Evolutionary conservation across 2,888 invertebrate species (phyloP), one percentile per base, ranked within the genome.

Genomic region (Nyleta sp.): DNA sequence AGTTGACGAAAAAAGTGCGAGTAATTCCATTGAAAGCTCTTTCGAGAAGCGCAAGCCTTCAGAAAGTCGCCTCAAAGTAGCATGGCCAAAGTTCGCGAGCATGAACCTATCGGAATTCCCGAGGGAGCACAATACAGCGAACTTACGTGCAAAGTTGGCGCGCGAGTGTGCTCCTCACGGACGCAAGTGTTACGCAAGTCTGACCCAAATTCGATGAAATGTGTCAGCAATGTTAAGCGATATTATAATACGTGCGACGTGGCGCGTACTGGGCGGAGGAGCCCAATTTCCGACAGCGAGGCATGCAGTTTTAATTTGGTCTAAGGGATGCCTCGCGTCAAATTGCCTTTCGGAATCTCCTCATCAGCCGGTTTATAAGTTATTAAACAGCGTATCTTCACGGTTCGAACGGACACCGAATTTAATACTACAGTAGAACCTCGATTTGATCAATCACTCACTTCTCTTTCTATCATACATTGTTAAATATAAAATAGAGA

Each of bases 151-250:
- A 50, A 64, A 22, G 24, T 48, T 40, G 28, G 28, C 5, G 18
- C 18, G 31, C 20, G n/a, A 31, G 52, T 40, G 46, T 28, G 18
- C 2, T 2, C 4, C 38, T 18, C 33, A 24, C 13, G 24, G 18
- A 28, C 20, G 28, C n/a, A 64, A 24, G 24, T 38, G 13, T 28
- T 42, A 28, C 53, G 22, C 8, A 28, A 15, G 55, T 35, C 10
- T 57, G 57, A 57, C 68, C 67, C 15, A 55, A 55, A 67, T 67
- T 55, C 55, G 17, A 28, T 31, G 55, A 52, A 53, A 53, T 33
- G 53, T 65, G 53, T 65, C 52, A 53, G 55, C 20, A n/a, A n/a
- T n/a, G n/a, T 24, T 24, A 24, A 24, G 24, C 24, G 35, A 40
- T 17, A 31, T 44, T 46, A 52, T 65, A 52, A 52, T 42, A 28